Evolutionary conservation across 2,113 vertebrate species (phyloP).

Genomic region (Meles meles): DNA sequence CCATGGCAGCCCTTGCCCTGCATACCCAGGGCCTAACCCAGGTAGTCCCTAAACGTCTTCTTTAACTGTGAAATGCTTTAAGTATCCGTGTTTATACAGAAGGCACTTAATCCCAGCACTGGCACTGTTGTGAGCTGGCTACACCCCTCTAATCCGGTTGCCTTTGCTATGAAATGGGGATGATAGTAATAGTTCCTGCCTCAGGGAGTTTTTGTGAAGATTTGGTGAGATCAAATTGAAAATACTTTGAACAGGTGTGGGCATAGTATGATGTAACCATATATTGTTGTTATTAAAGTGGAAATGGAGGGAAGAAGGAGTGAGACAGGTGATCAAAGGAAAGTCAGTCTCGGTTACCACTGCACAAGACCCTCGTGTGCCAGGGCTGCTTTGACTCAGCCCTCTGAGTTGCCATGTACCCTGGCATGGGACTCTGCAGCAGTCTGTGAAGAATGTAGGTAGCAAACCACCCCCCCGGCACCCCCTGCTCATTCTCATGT

Average conservation of each 20-base stretch:
- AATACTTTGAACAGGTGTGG: not conserved
- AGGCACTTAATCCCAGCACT: not conserved
- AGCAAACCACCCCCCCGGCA: not conserved
- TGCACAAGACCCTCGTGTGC: not conserved
- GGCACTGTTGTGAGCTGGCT: not conserved
- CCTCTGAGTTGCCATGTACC: not conserved
- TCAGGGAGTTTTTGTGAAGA: not conserved
- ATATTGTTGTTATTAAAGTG: not conserved
- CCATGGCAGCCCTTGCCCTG: not conserved
- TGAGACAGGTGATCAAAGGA: not conserved
- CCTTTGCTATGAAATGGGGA: not conserved
- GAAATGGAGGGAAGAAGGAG: not conserved
- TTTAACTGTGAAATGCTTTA: not conserved
- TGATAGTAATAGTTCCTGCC: not conserved
- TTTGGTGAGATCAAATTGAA: not conserved
- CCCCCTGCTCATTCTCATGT: not conserved
- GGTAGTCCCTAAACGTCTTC: not conserved
- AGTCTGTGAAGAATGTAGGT: not conserved
- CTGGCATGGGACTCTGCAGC: not conserved
- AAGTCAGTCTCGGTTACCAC: not conserved
- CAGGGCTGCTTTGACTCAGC: not conserved
- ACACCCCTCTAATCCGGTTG: not conserved
- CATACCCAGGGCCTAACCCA: not conserved
- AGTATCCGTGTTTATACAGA: not conserved
- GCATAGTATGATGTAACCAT: not conserved